Evolutionary conservation across 1,140 invertebrate species (phyloP).

Genomic region (Drosophila varians): DNA sequence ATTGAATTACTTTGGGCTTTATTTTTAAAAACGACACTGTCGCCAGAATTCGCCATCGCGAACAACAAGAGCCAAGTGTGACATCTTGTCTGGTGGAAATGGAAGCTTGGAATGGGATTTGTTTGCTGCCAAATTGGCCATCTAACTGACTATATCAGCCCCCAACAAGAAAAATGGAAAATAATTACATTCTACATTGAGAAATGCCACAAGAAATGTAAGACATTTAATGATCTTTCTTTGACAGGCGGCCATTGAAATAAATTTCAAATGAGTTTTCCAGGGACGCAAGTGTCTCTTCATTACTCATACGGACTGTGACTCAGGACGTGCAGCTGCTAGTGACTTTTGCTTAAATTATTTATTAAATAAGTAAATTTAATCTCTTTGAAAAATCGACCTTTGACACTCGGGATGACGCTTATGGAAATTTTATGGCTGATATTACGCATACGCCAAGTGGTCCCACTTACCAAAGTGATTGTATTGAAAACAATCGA

Average conservation of each 20-base stretch:
- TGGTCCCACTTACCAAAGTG: slow-evolving; percentile 56
- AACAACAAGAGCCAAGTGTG: slow-evolving; percentile 45
- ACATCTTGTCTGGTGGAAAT: slow-evolving; percentile 67
- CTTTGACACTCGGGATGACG: neutral
- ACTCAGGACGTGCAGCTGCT: slow-evolving; percentile 22
- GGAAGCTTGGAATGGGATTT: slow-evolving; percentile 47
- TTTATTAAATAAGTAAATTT: too few relatives aligned
- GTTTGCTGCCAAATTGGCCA: slow-evolving; percentile 69
- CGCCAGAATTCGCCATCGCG: slow-evolving; percentile 10
- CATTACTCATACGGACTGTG: slow-evolving; percentile 60
- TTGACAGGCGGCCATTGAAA: slow-evolving; percentile 18
- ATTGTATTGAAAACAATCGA: slow-evolving; percentile 61
- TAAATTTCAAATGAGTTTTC: slow-evolving; percentile 11
- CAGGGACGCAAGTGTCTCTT: slow-evolving; percentile 13
- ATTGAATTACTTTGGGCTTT: slow-evolving; percentile 71
- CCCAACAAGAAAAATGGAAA: neutral
- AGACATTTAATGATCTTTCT: slow-evolving; percentile 38
- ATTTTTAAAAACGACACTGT: slow-evolving; percentile 69
- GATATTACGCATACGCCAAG: slow-evolving; percentile 21
- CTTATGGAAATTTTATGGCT: slow-evolving; percentile 4
- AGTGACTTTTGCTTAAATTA: neutral
- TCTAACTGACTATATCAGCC: slow-evolving; percentile 12
- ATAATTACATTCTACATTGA: slow-evolving; percentile 41
- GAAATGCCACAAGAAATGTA: slow-evolving; percentile 19
- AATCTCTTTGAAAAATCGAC: neutral